phyloP scores from a whole-genome alignment of 2,797 vertebrate genomes.

The Orestias chungarensis region DNA sequence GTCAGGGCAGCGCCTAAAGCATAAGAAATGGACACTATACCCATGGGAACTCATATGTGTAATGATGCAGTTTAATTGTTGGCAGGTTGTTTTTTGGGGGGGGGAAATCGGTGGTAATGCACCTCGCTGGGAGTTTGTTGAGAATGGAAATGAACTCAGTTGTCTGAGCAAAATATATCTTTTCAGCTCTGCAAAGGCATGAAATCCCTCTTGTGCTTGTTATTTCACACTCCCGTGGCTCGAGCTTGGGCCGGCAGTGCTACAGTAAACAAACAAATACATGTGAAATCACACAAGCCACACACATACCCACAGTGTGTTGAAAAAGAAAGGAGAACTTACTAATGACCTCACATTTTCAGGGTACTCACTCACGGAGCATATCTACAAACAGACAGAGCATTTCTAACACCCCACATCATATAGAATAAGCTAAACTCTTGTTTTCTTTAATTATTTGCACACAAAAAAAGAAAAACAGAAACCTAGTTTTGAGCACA shows the following conservation, averaged over 20 bases:
- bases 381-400: slow-evolving; percentile 29
- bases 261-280: slow-evolving; percentile 73
- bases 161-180: slow-evolving; percentile 69
- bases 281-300: slow-evolving; percentile 52
- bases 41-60: slow-evolving; percentile 77
- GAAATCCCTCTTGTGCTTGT: slow-evolving; percentile 86
- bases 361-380: slow-evolving; percentile 46
- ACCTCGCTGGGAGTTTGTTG: slow-evolving; percentile 64
- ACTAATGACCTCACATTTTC: slow-evolving; percentile 76
- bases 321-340: slow-evolving; percentile 50
- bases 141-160: slow-evolving; percentile 73
- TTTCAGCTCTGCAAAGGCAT: slow-evolving; percentile 72
- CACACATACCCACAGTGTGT: slow-evolving; percentile 40
- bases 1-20: slow-evolving; percentile 55
- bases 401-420: slow-evolving; percentile 24
- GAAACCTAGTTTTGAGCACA: slow-evolving; percentile 44
- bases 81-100: slow-evolving; percentile 35
- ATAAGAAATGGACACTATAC: slow-evolving; percentile 73
- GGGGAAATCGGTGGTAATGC: slow-evolving; percentile 47
- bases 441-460: slow-evolving; percentile 24
- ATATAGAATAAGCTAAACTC: slow-evolving; percentile 25
- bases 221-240: slow-evolving; percentile 86
- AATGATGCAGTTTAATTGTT: slow-evolving; percentile 75
- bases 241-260: slow-evolving; percentile 61
- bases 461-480: slow-evolving; percentile 21